Base-by-base conservation (phyloP, 2,888 invertebrate species). In the Ochlodes sylvanus region DNA sequence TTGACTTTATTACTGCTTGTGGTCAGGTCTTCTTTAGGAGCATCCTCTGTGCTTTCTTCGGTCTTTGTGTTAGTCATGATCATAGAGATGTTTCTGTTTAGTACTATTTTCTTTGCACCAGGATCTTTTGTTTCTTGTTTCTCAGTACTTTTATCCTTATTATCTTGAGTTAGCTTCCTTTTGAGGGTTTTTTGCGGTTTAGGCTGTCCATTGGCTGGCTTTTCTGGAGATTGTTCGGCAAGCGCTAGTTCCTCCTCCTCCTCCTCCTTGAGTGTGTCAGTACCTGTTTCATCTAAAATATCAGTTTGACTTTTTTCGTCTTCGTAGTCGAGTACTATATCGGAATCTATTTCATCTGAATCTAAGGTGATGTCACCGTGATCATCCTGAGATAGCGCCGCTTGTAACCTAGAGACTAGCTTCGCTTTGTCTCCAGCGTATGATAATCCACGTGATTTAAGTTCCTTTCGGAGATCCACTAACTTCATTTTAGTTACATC, bases 371-470 rank as follows among this genome's bases (percentile, higher is more conserved):
- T 87, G 56, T 90, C 90, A 44, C 86, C 89, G 86, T 94, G 81
- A 80, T 79, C 78, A 56, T 62, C 67, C 10, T 91, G 73, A 83
- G 87, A 76, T 93, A 95, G 76, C 9, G 95, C 94, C 17, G 86
- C 76, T 80, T 96, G 96, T 58, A 98, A 94, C 75, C 98, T 94
- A 73, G 97, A 96, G 52, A 96, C 93, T 63, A 98, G 92, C 79
- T 98, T 98, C 54, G 94, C 96, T 94, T 98, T 98, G 83, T 97
- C 97, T 6, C 98, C 98, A 60, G 95, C 89, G 9, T 95, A 94
- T 14, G 95, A 89, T 27, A 98, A 90, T 21, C 97, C 97, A 79
- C 97, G 95, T 71, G 95, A 89, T 87, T 98, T 98, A 65, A 98
- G 87, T 84, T 97, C 97, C 77, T 95, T 95, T 79, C 96, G 97